Conservation (phyloP, 2,888 invertebrate species). For the Ferrisia virgata region DNA sequence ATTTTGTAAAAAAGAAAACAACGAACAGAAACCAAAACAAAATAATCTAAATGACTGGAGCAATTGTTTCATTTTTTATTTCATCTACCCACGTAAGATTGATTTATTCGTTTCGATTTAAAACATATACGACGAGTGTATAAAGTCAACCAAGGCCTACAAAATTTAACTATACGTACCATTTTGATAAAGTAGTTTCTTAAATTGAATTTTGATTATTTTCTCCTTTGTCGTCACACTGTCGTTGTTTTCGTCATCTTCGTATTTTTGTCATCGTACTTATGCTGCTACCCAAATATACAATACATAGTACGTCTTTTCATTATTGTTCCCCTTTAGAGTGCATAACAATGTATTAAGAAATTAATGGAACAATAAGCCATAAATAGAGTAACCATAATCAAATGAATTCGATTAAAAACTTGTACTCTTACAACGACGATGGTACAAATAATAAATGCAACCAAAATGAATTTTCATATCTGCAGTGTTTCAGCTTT, state of each 20-base stretch:
- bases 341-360: not conserved
- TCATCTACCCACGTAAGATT: not conserved
- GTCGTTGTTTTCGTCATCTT: too few species aligned
- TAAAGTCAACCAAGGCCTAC: not conserved
- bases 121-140: not conserved
- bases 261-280: too few species aligned
- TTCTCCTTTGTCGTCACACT: not conserved
- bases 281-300: too few species aligned
- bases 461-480: not conserved
- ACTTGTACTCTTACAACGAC: not conserved
- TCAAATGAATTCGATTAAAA: not conserved
- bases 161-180: not conserved
- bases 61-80: not conserved
- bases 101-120: constrained; percentile 2
- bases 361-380: not conserved
- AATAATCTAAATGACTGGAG: not conserved
- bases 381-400: not conserved
- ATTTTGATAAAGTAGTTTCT: not conserved
- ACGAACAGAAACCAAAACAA: too few species aligned
- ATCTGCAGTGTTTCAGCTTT: not conserved
- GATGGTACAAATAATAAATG: too few species aligned
- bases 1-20: constrained; percentile 12
- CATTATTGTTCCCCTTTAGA: not conserved
- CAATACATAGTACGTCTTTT: too few species aligned
- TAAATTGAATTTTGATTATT: constrained; percentile 5